Evolutionary conservation across 2,797 vertebrate genomes (phyloP), one percentile per base, ranked within the genome.

Genomic region (Ficedula albicollis): DNA sequence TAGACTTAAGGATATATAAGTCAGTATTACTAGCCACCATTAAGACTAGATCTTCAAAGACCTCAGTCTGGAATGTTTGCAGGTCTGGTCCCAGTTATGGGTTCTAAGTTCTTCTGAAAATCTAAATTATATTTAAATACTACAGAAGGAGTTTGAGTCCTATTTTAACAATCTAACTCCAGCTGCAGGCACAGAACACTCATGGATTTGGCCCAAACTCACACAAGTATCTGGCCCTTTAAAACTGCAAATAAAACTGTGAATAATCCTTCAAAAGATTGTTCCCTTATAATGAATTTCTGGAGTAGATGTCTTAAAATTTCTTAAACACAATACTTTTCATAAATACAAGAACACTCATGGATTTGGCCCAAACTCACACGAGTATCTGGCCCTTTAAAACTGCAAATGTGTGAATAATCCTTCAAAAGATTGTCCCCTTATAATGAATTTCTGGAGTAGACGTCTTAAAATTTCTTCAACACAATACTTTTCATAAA

Each of bases 51-150:
- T 63, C 88, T 89, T 89, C 75, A 91, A 87, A 86, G 91, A 88
- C 32, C 44, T 93, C 55, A 41, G 5, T 89, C 88, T 91, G 90
- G 83, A 90, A 91, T 90, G 83, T 67, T 88, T 90, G 63, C 29
- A 87, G 90, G 77, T 90, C 77, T 94, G 92, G 67, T 60, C 67
- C 74, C 83, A 92, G 3, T 93, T 88, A 95, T 64, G 74, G 38
- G 67, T 82, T 87, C 66, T 84, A 85, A 73, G 66, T 75, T 87
- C 73, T 85, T 89, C 83, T 90, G 89, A 94, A 96, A 95, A 96
- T 93, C 79, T 90, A 77, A 91, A 75, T 96, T 72, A 36, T 54
- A 77, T 89, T 84, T 94, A 86, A 93, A 89, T 87, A 73, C 44
- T 82, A 56, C 30, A 91, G 63, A 77, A 92, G 49, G 67, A 75